phyloP scores from a whole-genome alignment of 2,888 invertebrate genomes.

The Tetrapedia diversipes region DNA sequence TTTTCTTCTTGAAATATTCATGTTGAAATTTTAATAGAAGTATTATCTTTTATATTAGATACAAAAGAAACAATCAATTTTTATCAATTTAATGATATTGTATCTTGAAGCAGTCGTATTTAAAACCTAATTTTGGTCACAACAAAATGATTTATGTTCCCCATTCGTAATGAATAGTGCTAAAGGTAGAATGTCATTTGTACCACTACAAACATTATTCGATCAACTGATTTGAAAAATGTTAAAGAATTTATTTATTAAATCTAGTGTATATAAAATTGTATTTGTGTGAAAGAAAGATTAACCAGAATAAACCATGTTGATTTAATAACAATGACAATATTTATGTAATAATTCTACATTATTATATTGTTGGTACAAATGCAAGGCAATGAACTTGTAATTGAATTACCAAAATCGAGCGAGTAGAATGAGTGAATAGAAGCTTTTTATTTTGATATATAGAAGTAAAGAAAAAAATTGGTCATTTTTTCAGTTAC shows the following conservation, averaged over 20 bases:
- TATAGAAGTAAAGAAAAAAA: slow-evolving; percentile 15
- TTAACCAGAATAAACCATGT: background rate
- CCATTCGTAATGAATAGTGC: slow-evolving; percentile 36
- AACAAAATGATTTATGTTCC: slow-evolving; percentile 33
- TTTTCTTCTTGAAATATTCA: slow-evolving; percentile 85
- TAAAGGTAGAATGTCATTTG: slow-evolving; percentile 26
- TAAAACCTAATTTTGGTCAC: slow-evolving; percentile 24
- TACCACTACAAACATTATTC: slow-evolving; percentile 42
- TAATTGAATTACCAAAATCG: slow-evolving; percentile 68
- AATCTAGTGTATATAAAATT: background rate
- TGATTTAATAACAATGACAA: background rate
- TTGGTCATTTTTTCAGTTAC: background rate
- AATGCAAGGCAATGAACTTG: slow-evolving; percentile 61
- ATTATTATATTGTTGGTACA: slow-evolving; percentile 38
- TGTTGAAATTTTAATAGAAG: slow-evolving; percentile 65
- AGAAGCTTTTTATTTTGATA: slow-evolving; percentile 31
- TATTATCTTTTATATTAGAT: background rate
- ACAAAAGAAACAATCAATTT: background rate
- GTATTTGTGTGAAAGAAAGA: background rate
- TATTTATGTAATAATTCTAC: background rate
- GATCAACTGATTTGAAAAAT: slow-evolving; percentile 30
- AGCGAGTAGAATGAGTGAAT: slow-evolving; percentile 40
- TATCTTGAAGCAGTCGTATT: background rate
- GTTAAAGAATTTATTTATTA: background rate
- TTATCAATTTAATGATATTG: background rate